Conservation (phyloP, 2,113 vertebrate species). For the Scytalopus superciliaris region DNA sequence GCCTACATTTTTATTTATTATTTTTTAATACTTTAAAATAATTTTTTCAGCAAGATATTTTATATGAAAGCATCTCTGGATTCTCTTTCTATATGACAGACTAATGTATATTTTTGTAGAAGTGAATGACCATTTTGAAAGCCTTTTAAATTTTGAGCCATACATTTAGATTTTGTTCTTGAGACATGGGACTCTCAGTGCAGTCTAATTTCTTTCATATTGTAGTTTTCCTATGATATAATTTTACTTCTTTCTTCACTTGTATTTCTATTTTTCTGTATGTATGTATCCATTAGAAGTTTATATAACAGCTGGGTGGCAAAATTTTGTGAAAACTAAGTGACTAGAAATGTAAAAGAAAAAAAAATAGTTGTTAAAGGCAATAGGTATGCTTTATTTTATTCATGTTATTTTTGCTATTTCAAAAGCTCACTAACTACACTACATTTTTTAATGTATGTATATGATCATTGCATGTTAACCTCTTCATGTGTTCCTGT, state of each 20-base stretch:
- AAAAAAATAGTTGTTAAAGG: neutral
- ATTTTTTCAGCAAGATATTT: neutral
- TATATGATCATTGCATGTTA: neutral
- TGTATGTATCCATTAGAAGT: neutral
- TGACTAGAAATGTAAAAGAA: neutral
- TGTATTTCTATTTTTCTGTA: constrained; percentile 6
- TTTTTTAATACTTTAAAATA: constrained; percentile 5
- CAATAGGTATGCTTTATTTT: neutral
- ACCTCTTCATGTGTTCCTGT: neutral
- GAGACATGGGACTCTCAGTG: neutral
- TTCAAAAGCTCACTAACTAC: neutral
- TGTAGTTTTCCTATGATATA: neutral
- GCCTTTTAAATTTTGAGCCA: neutral
- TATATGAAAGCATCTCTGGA: neutral
- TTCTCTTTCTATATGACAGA: neutral
- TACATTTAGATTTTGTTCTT: neutral
- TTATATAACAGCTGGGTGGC: neutral
- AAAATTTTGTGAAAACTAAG: neutral
- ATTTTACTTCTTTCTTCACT: neutral
- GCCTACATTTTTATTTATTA: neutral
- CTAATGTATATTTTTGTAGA: neutral
- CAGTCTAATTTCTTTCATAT: neutral
- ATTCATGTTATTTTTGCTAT: neutral
- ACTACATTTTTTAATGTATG: neutral
- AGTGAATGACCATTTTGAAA: neutral